These are phyloP conservation scores for Teleiodes luculella DNA, from an alignment of 2,888 invertebrate genomes.

Conservation along the genomic window DNA sequence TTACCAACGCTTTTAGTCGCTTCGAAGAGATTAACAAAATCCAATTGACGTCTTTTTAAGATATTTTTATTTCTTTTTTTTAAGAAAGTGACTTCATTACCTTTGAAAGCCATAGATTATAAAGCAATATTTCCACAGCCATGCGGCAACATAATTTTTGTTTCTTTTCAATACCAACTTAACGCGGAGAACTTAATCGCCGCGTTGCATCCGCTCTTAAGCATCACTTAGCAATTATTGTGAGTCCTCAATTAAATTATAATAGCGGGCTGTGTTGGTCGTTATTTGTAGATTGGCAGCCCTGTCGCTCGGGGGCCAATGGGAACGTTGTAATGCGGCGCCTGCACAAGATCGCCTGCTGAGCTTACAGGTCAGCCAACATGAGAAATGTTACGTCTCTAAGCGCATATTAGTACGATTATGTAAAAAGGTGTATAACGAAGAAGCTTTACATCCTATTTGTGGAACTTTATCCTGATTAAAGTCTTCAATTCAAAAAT, in stretches of 20 bases:
- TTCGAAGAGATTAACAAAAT: neutral
- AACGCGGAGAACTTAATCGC: constrained; percentile 37
- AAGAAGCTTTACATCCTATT: neutral
- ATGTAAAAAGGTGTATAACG: constrained; percentile 1
- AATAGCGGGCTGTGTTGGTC: constrained; percentile 52
- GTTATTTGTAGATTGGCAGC: constrained; percentile 70
- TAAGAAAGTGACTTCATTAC: neutral
- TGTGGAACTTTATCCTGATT: no score
- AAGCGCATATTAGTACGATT: constrained; percentile 7
- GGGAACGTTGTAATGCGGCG: constrained; percentile 66
- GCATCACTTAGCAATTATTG: constrained; percentile 49
- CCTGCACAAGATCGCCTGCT: constrained; percentile 68
- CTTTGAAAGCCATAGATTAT: neutral
- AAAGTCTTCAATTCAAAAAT: no score
- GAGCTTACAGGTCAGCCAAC: constrained; percentile 55
- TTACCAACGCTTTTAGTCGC: neutral
- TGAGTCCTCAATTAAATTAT: constrained; percentile 63
- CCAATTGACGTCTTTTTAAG: neutral
- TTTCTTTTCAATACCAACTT: constrained; percentile 19
- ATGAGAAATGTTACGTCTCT: constrained; percentile 37
- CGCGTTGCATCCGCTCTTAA: constrained; percentile 39
- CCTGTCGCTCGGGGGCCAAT: constrained; percentile 69
- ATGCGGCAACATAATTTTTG: constrained; percentile 10
- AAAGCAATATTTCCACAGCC: constrained; percentile 10
- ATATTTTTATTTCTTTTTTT: neutral